Conservation (phyloP, 2,797 vertebrate genomes). For the Enteromius argenteus region DNA sequence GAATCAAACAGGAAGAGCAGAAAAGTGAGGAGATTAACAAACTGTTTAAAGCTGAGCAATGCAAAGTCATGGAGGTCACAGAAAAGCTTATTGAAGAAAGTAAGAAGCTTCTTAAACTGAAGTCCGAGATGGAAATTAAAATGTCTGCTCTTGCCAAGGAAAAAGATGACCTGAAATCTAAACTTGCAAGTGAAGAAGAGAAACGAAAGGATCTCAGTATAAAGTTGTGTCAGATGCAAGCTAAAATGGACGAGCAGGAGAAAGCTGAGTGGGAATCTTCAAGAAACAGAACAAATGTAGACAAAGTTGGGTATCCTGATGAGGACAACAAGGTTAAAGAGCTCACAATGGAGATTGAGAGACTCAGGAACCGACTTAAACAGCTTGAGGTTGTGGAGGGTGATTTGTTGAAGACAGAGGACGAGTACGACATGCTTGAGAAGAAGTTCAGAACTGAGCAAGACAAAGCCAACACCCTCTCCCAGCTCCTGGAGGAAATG, state of each 20-base stretch:
- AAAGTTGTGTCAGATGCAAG: slow-evolving; percentile 82
- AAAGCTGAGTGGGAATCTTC: slow-evolving; percentile 81
- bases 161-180: slow-evolving; percentile 84
- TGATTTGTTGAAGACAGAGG: slow-evolving; percentile 96
- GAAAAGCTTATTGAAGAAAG: slow-evolving; percentile 98
- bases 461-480: slow-evolving; percentile 90
- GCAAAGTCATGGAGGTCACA: slow-evolving; percentile 93
- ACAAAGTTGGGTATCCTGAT: slow-evolving; percentile 68
- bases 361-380: slow-evolving; percentile 88
- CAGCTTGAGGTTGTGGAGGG: slow-evolving; percentile 95
- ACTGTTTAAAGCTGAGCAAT: slow-evolving; percentile 89
- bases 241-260: slow-evolving; percentile 84
- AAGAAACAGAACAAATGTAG: slow-evolving; percentile 75
- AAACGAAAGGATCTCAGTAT: slow-evolving; percentile 82
- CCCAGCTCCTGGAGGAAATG: slow-evolving; percentile 90
- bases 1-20: slow-evolving; percentile 90
- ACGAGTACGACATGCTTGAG: slow-evolving; percentile 93
- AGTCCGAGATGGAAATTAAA: slow-evolving; percentile 92
- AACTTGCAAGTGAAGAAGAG: slow-evolving; percentile 85
- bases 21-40: slow-evolving; percentile 86
- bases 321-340: slow-evolving; percentile 90
- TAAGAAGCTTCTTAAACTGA: slow-evolving; percentile 92
- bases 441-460: slow-evolving; percentile 92
- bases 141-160: slow-evolving; percentile 84
- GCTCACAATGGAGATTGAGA: slow-evolving; percentile 88